These are phyloP conservation scores for Listronotus bonariensis DNA, from an alignment of 1,140 invertebrate species.

Conservation along the genomic window DNA sequence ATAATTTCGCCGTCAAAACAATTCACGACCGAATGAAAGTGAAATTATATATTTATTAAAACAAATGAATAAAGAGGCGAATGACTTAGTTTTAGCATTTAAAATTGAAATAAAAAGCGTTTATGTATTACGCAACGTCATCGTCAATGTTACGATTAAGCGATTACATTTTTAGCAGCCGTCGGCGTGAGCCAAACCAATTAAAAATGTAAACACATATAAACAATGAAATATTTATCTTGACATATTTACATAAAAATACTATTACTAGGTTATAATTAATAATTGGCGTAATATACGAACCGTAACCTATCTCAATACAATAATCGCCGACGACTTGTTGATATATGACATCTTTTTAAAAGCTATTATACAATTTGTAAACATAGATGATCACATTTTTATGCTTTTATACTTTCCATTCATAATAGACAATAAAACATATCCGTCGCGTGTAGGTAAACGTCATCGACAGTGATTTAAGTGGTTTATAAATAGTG, in stretches of 20 bases:
- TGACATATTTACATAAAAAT: constrained; percentile 34
- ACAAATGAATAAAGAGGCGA: constrained; percentile 17
- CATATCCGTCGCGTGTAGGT: constrained; percentile 16
- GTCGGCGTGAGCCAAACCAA: constrained; percentile 19
- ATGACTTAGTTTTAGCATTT: constrained; percentile 9
- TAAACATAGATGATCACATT: constrained; percentile 31
- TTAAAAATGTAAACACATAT: constrained; percentile 28
- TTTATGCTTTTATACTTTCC: constrained; percentile 25
- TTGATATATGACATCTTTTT: constrained; percentile 29
- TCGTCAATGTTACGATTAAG: constrained; percentile 18
- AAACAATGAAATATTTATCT: constrained; percentile 35
- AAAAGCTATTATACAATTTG: constrained; percentile 34
- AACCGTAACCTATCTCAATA: constrained; percentile 33
- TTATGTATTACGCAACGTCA: constrained; percentile 13
- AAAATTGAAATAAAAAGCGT: constrained; percentile 19
- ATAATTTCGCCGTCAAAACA: constrained; percentile 27
- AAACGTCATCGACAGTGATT: constrained; percentile 19
- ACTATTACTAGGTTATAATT: constrained; percentile 29
- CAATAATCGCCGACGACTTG: constrained; percentile 12
- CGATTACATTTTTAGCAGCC: constrained; percentile 10
- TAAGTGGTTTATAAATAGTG: constrained; percentile 29
- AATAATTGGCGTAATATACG: constrained; percentile 21
- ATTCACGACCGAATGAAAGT: constrained; percentile 16
- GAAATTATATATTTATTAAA: constrained; percentile 23
- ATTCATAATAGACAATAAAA: constrained; percentile 29